phyloP scores from a whole-genome alignment of 2,888 invertebrate genomes.

The Xestia sexstrigata region DNA sequence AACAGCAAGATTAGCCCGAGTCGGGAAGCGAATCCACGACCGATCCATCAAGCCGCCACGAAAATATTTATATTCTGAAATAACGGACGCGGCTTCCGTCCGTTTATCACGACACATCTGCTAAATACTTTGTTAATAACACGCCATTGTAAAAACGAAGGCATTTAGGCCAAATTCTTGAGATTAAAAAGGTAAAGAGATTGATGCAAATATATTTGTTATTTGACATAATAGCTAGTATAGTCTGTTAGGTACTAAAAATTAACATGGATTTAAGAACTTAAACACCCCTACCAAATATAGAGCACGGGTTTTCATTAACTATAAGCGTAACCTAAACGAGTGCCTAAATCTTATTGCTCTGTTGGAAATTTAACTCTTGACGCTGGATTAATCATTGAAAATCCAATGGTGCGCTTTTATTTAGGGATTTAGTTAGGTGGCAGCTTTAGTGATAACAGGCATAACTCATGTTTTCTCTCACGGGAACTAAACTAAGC shows the following conservation, averaged over 20 bases:
- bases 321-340: not conserved
- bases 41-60: slow-evolving; percentile 84
- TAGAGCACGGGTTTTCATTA: not conserved
- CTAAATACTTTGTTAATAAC: slow-evolving; percentile 70
- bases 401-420: not conserved
- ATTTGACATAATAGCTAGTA: slow-evolving; percentile 22
- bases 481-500: not conserved
- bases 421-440: not conserved
- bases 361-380: not conserved
- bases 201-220: slow-evolving; percentile 15
- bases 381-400: not conserved
- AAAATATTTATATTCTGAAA: slow-evolving; percentile 82
- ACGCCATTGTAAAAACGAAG: slow-evolving; percentile 70
- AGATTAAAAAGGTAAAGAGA: slow-evolving; percentile 24
- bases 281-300: not conserved
- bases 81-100: slow-evolving; percentile 76
- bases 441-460: not conserved
- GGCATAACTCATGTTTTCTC: not conserved
- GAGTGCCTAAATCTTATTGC: not conserved
- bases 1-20: slow-evolving; percentile 78
- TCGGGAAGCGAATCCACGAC: slow-evolving; percentile 67
- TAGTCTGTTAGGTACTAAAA: not conserved
- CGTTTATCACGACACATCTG: slow-evolving; percentile 73
- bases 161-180: slow-evolving; percentile 55
- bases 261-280: not conserved